These are phyloP conservation scores for Pseudomyrmex dendroicus DNA, from an alignment of 1,140 invertebrate genomes.

Conservation along the genomic window DNA sequence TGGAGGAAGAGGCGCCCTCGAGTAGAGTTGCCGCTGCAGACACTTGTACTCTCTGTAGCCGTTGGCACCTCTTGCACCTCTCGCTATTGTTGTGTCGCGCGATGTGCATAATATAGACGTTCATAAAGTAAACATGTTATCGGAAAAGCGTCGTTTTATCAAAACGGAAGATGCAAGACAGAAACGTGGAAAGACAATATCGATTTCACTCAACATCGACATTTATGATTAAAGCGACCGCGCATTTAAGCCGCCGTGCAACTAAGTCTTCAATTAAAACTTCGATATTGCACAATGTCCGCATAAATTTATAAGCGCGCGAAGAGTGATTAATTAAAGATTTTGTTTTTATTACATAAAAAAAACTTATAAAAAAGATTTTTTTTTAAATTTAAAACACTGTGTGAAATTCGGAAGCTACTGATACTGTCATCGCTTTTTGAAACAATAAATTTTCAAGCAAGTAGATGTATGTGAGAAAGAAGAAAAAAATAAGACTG, in stretches of 20 bases:
- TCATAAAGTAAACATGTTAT: conserved; percentile 38
- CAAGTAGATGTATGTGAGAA: no score
- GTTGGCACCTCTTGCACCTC: not conserved
- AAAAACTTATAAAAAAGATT: no score
- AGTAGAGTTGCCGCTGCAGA: not conserved
- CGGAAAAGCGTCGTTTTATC: conserved; percentile 36
- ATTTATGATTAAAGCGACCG: conserved; percentile 2
- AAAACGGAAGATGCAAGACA: conserved; percentile 5
- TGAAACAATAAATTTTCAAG: no score
- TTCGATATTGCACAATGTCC: not conserved
- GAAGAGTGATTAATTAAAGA: not conserved
- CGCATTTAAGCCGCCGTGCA: no score
- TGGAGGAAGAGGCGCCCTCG: not conserved
- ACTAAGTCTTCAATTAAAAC: not conserved
- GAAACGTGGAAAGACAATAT: not conserved
- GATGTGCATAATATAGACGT: conserved; percentile 13
- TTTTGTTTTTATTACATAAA: not conserved
- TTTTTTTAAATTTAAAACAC: no score
- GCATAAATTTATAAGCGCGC: no score
- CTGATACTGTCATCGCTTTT: no score
- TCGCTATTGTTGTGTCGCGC: conserved; percentile 23
- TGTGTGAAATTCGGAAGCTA: no score
- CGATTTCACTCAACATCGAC: not conserved
- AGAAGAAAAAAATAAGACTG: no score
- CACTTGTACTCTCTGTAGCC: conserved; percentile 15